Evolutionary conservation across 2,113 vertebrate genomes (phyloP).

Genomic region (Brachypodius melanocephalos): DNA sequence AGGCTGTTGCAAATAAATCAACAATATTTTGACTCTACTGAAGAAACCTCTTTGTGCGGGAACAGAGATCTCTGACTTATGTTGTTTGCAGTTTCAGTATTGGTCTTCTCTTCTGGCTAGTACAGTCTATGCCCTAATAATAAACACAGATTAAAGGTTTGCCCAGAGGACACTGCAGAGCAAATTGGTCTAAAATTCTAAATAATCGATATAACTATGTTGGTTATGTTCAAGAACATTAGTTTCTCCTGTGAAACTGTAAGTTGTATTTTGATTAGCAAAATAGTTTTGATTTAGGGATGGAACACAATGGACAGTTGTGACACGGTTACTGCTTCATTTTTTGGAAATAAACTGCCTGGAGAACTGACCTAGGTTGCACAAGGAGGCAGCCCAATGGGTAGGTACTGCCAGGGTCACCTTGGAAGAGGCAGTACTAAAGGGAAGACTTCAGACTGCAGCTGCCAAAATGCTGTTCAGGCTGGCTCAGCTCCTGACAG

Average conservation of each 20-base stretch:
- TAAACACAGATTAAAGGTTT: neutral
- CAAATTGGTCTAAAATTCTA: neutral
- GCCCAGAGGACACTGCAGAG: neutral
- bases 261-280: neutral
- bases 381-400: neutral
- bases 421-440: neutral
- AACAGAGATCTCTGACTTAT: neutral
- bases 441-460: neutral
- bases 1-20: neutral
- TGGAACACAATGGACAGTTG: neutral
- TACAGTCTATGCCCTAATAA: neutral
- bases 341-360: neutral
- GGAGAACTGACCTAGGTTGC: neutral
- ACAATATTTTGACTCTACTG: neutral
- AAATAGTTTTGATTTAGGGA: neutral
- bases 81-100: neutral
- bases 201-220: neutral
- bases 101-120: neutral
- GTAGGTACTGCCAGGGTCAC: neutral
- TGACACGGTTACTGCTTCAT: rapidly evolving
- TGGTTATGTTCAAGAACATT: neutral
- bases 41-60: neutral
- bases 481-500: neutral
- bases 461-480: neutral
- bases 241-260: neutral